phyloP scores from a whole-genome alignment of 2,888 invertebrate genomes.

The Bedellia somnulentella region DNA sequence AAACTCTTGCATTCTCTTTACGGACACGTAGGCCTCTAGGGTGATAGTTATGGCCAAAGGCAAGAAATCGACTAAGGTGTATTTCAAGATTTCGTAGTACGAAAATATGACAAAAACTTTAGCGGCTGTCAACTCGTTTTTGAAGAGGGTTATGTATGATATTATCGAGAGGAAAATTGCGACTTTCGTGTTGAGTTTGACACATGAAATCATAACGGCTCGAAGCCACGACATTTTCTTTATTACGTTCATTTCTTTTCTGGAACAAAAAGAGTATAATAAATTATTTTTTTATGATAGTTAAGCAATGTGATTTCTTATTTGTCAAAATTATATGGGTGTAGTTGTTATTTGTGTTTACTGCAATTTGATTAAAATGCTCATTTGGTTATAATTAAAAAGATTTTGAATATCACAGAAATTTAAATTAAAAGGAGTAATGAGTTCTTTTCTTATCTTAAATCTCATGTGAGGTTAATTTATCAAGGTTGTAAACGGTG shows the following conservation, averaged over 20 bases:
- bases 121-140: slow-evolving; percentile 70
- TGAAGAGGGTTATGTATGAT: slow-evolving; percentile 65
- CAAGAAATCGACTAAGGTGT: slow-evolving; percentile 78
- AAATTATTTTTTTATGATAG: not conserved
- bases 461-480: too few relatives aligned
- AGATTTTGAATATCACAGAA: too few relatives aligned
- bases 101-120: slow-evolving; percentile 78
- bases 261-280: slow-evolving; percentile 16
- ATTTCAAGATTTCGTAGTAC: slow-evolving; percentile 77
- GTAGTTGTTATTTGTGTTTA: not conserved
- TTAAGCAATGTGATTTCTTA: not conserved
- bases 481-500: too few relatives aligned
- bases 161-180: slow-evolving; percentile 77
- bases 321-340: slow-evolving; percentile 4
- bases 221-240: slow-evolving; percentile 68
- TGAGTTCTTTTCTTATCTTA: too few relatives aligned
- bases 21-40: slow-evolving; percentile 75
- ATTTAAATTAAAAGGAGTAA: too few relatives aligned
- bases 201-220: slow-evolving; percentile 70
- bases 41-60: slow-evolving; percentile 77
- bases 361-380: too few relatives aligned
- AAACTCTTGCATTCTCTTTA: slow-evolving; percentile 70
- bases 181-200: slow-evolving; percentile 76
- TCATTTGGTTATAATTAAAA: too few relatives aligned
- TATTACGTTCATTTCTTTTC: slow-evolving; percentile 70